Evolutionary conservation across 2,797 vertebrate species (phyloP).

Genomic region (Ctenosaura bakeri): DNA sequence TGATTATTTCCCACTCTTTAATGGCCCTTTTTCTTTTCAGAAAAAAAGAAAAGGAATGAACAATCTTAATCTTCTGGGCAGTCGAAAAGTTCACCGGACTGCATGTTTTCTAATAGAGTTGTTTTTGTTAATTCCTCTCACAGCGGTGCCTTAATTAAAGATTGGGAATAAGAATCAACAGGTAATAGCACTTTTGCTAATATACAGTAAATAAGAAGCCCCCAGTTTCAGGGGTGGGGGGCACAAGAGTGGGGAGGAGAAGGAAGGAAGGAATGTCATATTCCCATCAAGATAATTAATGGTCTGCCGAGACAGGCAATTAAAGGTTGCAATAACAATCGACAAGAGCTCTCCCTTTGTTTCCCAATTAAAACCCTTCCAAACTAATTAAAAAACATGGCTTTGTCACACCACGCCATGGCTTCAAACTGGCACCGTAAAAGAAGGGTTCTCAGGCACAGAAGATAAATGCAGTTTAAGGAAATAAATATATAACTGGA

Average conservation of each 20-base stretch:
- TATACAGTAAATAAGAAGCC: slow-evolving; percentile 64
- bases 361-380: slow-evolving; percentile 72
- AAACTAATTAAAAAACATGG: slow-evolving; percentile 73
- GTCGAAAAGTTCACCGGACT: slow-evolving; percentile 73
- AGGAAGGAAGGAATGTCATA: slow-evolving; percentile 55
- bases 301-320: slow-evolving; percentile 65
- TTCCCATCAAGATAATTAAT: slow-evolving; percentile 72
- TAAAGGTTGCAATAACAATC: slow-evolving; percentile 73
- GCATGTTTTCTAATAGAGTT: slow-evolving; percentile 77
- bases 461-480: slow-evolving; percentile 62
- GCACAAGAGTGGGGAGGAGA: too few species aligned
- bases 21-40: slow-evolving; percentile 66
- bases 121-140: slow-evolving; percentile 75
- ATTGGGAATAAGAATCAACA: slow-evolving; percentile 72
- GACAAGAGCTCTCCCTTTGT: slow-evolving; percentile 68
- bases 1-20: slow-evolving; percentile 36
- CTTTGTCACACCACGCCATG: slow-evolving; percentile 63
- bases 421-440: slow-evolving; percentile 56
- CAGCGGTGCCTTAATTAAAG: slow-evolving; percentile 80
- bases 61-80: slow-evolving; percentile 68
- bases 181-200: slow-evolving; percentile 63
- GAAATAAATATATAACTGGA: slow-evolving; percentile 38
- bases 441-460: slow-evolving; percentile 65
- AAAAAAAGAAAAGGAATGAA: slow-evolving; percentile 67
- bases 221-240: slow-evolving; percentile 52